Evolutionary conservation across 2,888 invertebrate genomes (phyloP), one percentile per base, ranked within the genome.

Genomic region (Odontomyia ornata): DNA sequence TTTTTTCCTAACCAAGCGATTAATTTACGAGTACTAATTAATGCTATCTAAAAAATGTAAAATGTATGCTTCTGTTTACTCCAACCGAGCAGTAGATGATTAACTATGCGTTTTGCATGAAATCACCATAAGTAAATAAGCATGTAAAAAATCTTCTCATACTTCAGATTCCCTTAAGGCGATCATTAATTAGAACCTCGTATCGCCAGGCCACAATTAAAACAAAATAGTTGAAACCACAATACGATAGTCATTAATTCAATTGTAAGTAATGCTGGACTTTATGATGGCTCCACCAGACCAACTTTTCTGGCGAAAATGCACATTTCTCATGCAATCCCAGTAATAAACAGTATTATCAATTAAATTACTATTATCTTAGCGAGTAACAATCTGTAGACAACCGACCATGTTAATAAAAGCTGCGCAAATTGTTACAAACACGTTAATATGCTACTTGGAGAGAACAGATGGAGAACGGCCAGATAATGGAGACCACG

Each of bases 381-480:
- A n/a, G 60, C 60, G 25, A 60, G 60, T 60, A 60, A 23, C 60
- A 60, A 60, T 60, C 60, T 60, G 60, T 60, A 60, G 60, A 60
- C 60, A 60, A 23, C 23, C 18, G 60, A 28, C 9, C 64, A 64
- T 2, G 64, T 25, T 64, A 9, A 64, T 64, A 30, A 25, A 60
- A 28, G 28, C 64, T 64, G 64, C 64, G 18, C 64, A 64, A 60
- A 30, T 64, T 64, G 18, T n/a, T 64, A 28, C 64, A 18, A 28
- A 27, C 64, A 30, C 15, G 5, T 64, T 28, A 64, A 52, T 18
- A 18, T 52, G 52, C 52, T 13, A 18, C 15, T 15, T 15, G 52
- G 52, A 52, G 52, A 4, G 52, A 52, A 36, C 5, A 3, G 36
- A 36, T 5, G 9, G 36, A 36, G 36, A n/a, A n/a, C n/a, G n/a